Conservation (phyloP, 2,888 invertebrate genomes). For the Diaprepes abbreviatus region DNA sequence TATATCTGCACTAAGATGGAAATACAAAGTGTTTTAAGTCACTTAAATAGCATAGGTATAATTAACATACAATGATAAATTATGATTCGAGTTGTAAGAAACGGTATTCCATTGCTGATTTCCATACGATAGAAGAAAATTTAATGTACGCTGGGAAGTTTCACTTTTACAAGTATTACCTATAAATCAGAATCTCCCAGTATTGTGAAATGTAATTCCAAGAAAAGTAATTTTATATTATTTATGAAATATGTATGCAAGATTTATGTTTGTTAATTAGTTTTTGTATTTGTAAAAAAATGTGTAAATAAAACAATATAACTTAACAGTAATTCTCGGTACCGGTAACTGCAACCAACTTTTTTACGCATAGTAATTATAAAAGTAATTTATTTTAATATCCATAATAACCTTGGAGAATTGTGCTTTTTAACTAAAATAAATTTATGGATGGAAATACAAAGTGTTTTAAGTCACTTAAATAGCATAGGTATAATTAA, state of each 20-base stretch:
- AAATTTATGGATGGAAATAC: neutral
- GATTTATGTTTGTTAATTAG: too few relatives aligned
- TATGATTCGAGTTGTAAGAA: neutral
- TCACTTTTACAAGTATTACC: neutral
- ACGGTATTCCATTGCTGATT: neutral
- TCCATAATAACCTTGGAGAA: too few relatives aligned
- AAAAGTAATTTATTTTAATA: too few relatives aligned
- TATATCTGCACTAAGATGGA: neutral
- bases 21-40: neutral
- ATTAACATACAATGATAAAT: conserved; percentile 14
- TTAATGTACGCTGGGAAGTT: neutral
- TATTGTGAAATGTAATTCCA: too few relatives aligned
- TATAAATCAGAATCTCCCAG: neutral
- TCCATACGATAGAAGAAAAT: neutral
- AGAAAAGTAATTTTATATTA: too few relatives aligned
- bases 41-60: neutral
- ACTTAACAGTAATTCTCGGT: too few relatives aligned
- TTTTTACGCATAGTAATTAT: too few relatives aligned
- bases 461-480: neutral
- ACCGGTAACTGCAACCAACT: too few relatives aligned
- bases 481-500: neutral
- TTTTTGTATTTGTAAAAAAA: too few relatives aligned
- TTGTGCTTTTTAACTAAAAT: too few relatives aligned
- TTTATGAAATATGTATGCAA: too few relatives aligned
- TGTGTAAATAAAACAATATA: too few relatives aligned